Evolutionary conservation across 2,113 vertebrate species (phyloP).

Genomic region (Pycnonotus jocosus): DNA sequence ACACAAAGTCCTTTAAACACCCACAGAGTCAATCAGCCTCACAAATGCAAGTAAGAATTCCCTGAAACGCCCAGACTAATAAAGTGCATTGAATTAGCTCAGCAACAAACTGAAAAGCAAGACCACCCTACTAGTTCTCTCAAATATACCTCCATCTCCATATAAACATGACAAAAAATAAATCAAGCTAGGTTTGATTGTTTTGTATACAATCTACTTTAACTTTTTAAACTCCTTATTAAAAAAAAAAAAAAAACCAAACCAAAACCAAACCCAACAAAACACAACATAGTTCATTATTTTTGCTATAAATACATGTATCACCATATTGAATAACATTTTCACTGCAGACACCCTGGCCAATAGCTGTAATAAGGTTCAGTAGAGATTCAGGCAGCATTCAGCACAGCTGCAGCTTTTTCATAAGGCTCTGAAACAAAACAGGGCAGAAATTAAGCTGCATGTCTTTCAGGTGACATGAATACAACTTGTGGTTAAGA

Average conservation of each 20-base stretch:
- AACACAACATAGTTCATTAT: neutral
- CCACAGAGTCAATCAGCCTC: neutral
- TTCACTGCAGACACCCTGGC: neutral
- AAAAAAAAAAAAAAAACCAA: neutral
- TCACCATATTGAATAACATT: neutral
- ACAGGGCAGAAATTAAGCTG: neutral
- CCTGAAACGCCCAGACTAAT: neutral
- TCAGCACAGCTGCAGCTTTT: neutral
- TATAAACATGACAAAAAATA: neutral
- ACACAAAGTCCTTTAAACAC: neutral
- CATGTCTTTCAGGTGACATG: neutral
- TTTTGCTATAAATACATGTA: neutral
- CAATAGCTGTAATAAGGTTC: neutral
- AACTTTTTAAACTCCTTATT: neutral
- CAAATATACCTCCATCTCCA: neutral
- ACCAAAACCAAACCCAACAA: neutral
- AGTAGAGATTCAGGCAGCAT: neutral
- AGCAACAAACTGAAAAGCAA: neutral
- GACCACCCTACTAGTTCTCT: neutral
- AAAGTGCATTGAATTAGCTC: neutral
- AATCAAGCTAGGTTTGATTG: neutral
- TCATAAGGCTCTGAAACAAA: neutral
- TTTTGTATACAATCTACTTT: neutral
- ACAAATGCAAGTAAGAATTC: neutral
- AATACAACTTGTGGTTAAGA: neutral